Evolutionary conservation across 2,888 invertebrate genomes (phyloP).

Genomic region (Mechanitis mazaeus): DNA sequence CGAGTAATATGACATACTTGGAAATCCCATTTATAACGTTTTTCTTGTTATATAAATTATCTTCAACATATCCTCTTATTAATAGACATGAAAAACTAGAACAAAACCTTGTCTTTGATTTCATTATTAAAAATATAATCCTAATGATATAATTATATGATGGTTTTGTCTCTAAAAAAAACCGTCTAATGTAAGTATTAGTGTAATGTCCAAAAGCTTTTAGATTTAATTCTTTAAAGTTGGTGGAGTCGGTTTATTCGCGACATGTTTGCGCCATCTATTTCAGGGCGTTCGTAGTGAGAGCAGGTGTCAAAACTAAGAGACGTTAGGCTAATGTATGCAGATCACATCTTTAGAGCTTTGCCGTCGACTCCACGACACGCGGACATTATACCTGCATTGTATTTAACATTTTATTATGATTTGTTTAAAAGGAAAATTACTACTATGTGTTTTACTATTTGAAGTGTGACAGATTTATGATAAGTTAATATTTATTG

Average conservation of each 20-base stretch:
- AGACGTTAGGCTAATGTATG: constrained; percentile 74
- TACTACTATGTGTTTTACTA: not conserved
- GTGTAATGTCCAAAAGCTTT: constrained; percentile 14
- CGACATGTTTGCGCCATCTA: constrained; percentile 68
- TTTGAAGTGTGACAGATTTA: too few relatives aligned
- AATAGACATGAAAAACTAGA: too few relatives aligned
- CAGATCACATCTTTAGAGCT: constrained; percentile 68
- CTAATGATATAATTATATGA: too few relatives aligned
- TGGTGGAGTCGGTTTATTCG: constrained; percentile 52
- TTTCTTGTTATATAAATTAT: too few relatives aligned
- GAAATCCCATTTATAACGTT: too few relatives aligned
- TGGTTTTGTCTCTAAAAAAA: too few relatives aligned
- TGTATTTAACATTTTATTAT: constrained; percentile 28
- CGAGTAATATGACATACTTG: too few relatives aligned
- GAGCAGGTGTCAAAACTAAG: constrained; percentile 75
- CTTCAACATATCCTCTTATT: too few relatives aligned
- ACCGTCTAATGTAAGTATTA: not conserved
- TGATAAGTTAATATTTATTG: not conserved
- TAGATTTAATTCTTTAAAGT: constrained; percentile 39
- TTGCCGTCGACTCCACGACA: constrained; percentile 36
- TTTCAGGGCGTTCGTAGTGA: constrained; percentile 54
- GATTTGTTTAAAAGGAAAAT: too few relatives aligned
- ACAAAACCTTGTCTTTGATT: too few relatives aligned
- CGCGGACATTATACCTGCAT: constrained; percentile 52
- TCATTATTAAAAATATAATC: too few relatives aligned